Evolutionary conservation across 2,888 invertebrate species (phyloP).

Genomic region (Chloroclystis v-ata): DNA sequence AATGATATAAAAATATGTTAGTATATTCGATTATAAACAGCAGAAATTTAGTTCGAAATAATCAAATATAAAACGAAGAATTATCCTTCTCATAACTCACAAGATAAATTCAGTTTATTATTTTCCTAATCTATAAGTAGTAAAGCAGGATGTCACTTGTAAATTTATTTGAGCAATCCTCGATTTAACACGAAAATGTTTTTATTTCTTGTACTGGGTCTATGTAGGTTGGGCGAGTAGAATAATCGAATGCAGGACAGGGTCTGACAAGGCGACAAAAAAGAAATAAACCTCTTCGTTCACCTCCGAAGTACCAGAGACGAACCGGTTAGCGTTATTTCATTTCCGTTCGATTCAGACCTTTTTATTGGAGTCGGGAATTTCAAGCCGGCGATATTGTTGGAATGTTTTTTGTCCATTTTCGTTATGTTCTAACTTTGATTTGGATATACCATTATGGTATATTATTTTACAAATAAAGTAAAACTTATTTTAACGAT

Average conservation of each 20-base stretch:
- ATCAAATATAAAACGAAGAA: too few relatives aligned
- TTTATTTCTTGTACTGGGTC: neutral
- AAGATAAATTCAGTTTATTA: too few relatives aligned
- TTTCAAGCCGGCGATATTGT: conserved; percentile 26
- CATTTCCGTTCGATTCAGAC: conserved; percentile 74
- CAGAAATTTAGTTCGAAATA: too few relatives aligned
- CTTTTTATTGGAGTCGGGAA: conserved; percentile 64
- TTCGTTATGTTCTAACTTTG: neutral
- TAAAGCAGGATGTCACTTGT: neutral
- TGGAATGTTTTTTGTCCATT: conserved; percentile 23
- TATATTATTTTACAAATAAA: too few relatives aligned
- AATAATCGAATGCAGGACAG: conserved; percentile 32
- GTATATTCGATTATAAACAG: too few relatives aligned
- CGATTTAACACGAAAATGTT: neutral
- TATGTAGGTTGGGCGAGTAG: conserved; percentile 10
- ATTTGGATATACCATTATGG: neutral
- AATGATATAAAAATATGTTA: too few relatives aligned
- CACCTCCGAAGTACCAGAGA: conserved; percentile 52
- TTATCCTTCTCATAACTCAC: too few relatives aligned
- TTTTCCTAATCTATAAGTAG: too few relatives aligned
- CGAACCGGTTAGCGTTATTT: conserved; percentile 73
- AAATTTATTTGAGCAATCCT: neutral
- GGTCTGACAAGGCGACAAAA: conserved; percentile 46
- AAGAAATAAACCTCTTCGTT: conserved; percentile 46
- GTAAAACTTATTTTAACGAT: too few relatives aligned